A percentile compares a stretch with the other conserved stretches of the same genome.
Evolutionary conservation across 2,797 vertebrate species (phyloP).

Genomic region (Neomorphus geoffroyi): DNA sequence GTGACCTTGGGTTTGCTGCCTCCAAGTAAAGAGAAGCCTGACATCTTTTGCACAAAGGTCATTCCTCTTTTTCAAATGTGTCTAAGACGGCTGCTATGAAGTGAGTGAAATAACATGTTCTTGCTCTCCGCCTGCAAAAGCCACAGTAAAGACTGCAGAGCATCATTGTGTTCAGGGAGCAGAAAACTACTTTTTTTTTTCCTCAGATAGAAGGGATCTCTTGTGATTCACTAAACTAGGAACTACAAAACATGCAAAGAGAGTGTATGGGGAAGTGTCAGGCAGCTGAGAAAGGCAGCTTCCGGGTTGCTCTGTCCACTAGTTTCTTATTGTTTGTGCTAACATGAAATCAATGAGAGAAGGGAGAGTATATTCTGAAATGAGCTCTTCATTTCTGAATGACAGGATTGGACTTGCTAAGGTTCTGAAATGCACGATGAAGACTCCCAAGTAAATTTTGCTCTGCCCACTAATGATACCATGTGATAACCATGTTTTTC

Average conservation of each 20-base stretch:
- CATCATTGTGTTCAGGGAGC: not conserved
- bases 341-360: not conserved
- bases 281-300: not conserved
- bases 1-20: not conserved
- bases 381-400: not conserved
- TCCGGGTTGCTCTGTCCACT: not conserved
- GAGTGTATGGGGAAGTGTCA: not conserved
- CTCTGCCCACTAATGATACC: not conserved
- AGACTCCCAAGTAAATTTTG: not conserved
- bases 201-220: not conserved
- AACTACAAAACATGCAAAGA: not conserved
- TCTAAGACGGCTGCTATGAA: not conserved
- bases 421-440: not conserved
- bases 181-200: not conserved
- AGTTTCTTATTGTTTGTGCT: not conserved
- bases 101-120: not conserved
- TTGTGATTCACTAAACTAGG: not conserved
- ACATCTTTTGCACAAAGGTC: not conserved
- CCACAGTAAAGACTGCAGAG: not conserved
- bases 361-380: not conserved
- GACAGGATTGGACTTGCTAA: not conserved
- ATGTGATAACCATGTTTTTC: not conserved
- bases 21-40: not conserved
- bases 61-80: not conserved
- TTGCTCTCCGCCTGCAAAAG: not conserved